Evolutionary conservation across 2,888 invertebrate genomes (phyloP).

Genomic region (Drosophila pseudotakahashii): DNA sequence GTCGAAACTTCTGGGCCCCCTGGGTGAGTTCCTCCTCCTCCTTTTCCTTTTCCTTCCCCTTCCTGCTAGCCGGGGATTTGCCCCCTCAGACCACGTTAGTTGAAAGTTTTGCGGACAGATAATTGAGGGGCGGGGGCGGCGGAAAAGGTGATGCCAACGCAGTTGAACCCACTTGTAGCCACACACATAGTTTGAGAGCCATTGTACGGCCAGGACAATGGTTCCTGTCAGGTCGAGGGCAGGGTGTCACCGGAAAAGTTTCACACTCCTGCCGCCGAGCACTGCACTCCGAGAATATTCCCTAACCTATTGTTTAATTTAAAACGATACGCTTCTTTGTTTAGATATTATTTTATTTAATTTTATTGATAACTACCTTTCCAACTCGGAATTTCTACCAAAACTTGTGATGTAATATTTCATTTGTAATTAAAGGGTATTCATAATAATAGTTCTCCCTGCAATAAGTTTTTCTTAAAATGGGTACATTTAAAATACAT

Average conservation of each 20-base stretch:
- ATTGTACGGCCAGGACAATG: slow-evolving; percentile 53
- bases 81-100: slow-evolving; percentile 1
- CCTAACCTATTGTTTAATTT: not conserved
- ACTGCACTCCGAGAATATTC: not conserved
- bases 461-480: too few species aligned
- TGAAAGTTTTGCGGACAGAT: slow-evolving; percentile 55
- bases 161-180: slow-evolving; percentile 65
- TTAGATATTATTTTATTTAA: not conserved
- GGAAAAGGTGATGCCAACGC: slow-evolving; percentile 31
- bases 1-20: slow-evolving; percentile 87
- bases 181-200: slow-evolving; percentile 55
- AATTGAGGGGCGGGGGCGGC: slow-evolving; percentile 46
- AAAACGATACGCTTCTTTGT: not conserved
- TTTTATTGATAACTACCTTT: not conserved
- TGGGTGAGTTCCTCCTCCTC: slow-evolving; percentile 77
- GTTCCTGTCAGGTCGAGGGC: slow-evolving; percentile 18
- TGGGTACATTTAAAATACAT: too few species aligned
- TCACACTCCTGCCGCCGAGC: slow-evolving; percentile 14
- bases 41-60: not conserved
- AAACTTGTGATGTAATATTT: too few species aligned
- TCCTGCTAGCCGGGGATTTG: not conserved
- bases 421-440: too few species aligned
- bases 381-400: too few species aligned
- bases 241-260: slow-evolving; percentile 30
- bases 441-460: too few species aligned